Evolutionary conservation across 2,797 vertebrate genomes (phyloP), one percentile per base, ranked within the genome.

Genomic region (Rhincodon typus): DNA sequence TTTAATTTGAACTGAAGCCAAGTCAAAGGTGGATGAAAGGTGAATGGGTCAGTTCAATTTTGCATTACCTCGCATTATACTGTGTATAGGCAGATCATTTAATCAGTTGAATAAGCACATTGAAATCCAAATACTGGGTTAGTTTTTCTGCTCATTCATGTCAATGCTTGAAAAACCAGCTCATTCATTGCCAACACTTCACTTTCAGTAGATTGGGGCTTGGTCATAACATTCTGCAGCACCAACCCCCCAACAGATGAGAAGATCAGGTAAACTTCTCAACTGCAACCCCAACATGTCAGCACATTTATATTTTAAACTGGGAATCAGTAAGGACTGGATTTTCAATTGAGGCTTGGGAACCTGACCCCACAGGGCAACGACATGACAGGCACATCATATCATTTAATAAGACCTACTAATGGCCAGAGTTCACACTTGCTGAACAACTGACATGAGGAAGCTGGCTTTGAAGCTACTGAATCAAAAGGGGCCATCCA

Each of bases 141-240:
- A 93, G 30, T 2, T 3, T 93, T 93, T 93, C 34, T 93, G 62
- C 21, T n/a, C 21, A 38, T 67, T 93, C 62, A 67, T 38, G 17
- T 25, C 66, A 93, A 67, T 93, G 27, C n/a, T 93, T 93, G n/a
- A 69, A 93, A 93, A 69, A 42, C n/a, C n/a, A 93, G 7, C n/a
- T 21, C 12, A 42, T 93, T 69, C 10, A 30, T 19, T 38, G 34
- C 38, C 21, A 67, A 25, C 38, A 67, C 62, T 50, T 93, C 23
- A 67, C 21, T 10, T 38, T 67, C 38, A 67, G 66, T 25, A 93
- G 13, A 21, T 67, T 23, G n/a, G 19, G 34, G 34, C 25, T 62
- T 34, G 6, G n/a, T 53, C 34, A 62, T 90, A 62, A 62, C 23
- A 34, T 0, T 19, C 4, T n/a, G 72, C 72, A 77, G 30, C 13